These are phyloP conservation scores for Erebia epiphron DNA, from an alignment of 2,888 invertebrate genomes.

Conservation along the genomic window DNA sequence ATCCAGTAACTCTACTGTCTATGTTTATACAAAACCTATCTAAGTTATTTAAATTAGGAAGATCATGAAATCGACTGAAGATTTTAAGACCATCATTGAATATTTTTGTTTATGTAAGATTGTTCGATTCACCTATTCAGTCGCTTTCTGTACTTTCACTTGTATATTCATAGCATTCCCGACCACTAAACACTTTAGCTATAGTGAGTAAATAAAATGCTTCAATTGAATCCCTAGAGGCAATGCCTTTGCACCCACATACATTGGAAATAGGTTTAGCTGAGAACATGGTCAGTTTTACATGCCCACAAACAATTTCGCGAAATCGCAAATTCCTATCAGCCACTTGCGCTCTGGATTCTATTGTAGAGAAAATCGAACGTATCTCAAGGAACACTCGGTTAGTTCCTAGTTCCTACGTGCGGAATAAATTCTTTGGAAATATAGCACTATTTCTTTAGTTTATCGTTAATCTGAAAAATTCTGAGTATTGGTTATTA, in stretches of 20 bases:
- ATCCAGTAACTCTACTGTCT: too few relatives aligned
- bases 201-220: slow-evolving; percentile 3
- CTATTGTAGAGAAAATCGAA: slow-evolving; percentile 23
- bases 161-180: background rate
- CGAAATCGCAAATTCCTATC: slow-evolving; percentile 65
- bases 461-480: background rate
- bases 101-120: background rate
- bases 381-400: slow-evolving; percentile 4
- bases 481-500: background rate
- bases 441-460: background rate
- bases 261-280: slow-evolving; percentile 59
- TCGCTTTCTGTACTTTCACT: background rate
- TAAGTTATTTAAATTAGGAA: background rate
- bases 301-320: slow-evolving; percentile 52
- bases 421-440: background rate
- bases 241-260: slow-evolving; percentile 57
- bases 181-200: background rate
- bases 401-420: background rate
- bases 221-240: slow-evolving; percentile 10
- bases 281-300: slow-evolving; percentile 47
- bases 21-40: too few relatives aligned
- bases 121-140: background rate
- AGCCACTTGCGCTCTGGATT: slow-evolving; percentile 44
- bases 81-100: background rate
- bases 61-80: background rate